Evolutionary conservation across 2,888 invertebrate genomes (phyloP), one percentile per base, ranked within the genome.

Genomic region (Hydraecia micacea): DNA sequence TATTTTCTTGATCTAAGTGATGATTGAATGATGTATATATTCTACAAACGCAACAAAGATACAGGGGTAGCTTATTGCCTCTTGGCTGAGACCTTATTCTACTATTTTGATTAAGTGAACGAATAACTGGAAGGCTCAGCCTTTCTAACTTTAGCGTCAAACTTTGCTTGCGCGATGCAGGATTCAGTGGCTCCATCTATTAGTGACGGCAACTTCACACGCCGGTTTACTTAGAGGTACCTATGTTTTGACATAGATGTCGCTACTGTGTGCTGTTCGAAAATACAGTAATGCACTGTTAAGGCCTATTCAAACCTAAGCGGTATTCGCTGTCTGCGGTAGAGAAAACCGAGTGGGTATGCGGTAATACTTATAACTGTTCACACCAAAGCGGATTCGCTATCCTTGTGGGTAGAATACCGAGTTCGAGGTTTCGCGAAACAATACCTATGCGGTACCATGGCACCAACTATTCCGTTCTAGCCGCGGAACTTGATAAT

Each of bases 161-260:
- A 21, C 62, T 63, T 63, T 58, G 55, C n/a, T n/a, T 58, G 55
- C 55, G 55, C 11, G n/a, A 58, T 58, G 55, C n/a, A 58, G 25
- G 25, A 65, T 65, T 65, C 13, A 65, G 65, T 36, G 36, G 36
- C 65, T 36, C 65, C 65, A 65, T 65, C 63, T 36, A 36, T 63
- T 32, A 7, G 13, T 25, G 65, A 36, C 7, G 32, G 21, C 2
- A 36, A 36, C 11, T 25, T 25, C 32, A 36, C 21, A 9, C 63
- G 21, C 63, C 1, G 21, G 25, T 32, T 63, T 63, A 21, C 11
- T 63, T 63, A 32, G 11, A 13, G 21, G 25, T 36, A 25, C 1
- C 25, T 36, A 25, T 36, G 21, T 25, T 21, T 5, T 65, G 36
- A 15, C 8, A 65, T 25, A 65, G 36, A 65, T 25, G 65, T 65